Evolutionary conservation across 2,797 vertebrate genomes (phyloP).

Genomic region (Echiichthys vipera): DNA sequence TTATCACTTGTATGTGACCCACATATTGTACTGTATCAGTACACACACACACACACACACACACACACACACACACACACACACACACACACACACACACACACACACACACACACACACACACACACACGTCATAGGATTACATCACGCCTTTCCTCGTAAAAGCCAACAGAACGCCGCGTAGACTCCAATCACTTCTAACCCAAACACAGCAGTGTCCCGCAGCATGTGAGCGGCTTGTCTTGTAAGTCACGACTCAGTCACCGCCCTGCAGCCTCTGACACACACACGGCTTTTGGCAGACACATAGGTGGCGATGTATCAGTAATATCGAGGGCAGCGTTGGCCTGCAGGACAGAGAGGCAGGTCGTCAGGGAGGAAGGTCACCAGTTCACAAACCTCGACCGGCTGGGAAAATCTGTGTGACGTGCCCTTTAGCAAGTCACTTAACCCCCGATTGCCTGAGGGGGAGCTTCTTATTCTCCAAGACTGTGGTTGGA

Average conservation of each 20-base stretch:
- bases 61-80: constrained; percentile 10
- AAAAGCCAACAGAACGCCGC: constrained; percentile 20
- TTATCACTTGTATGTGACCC: constrained; percentile 28
- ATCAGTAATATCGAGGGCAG: constrained; percentile 61
- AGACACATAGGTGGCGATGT: constrained; percentile 38
- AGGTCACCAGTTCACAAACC: constrained; percentile 67
- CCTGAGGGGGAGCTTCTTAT: constrained; percentile 15
- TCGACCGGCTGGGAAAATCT: constrained; percentile 54
- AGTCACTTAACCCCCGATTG: constrained; percentile 62
- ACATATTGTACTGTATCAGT: constrained; percentile 10
- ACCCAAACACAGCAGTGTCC: constrained; percentile 40
- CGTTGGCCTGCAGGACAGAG: constrained; percentile 36
- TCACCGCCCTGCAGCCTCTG: constrained; percentile 50
- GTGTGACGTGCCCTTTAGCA: constrained; percentile 58
- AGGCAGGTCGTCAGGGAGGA: constrained; percentile 59
- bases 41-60: constrained; percentile 6
- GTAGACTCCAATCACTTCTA: constrained; percentile 24
- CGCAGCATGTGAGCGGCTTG: constrained; percentile 28
- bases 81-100: constrained; percentile 8
- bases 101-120: constrained; percentile 7
- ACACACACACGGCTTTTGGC: constrained; percentile 62
- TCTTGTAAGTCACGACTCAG: constrained; percentile 56
- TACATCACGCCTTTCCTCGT: constrained; percentile 30
- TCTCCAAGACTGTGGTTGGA: not conserved
- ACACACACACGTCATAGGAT: constrained; percentile 24